A percentile compares a stretch with the other conserved stretches of the same genome.
These are phyloP conservation scores for Genyomyrus donnyi DNA, from an alignment of 2,113 vertebrate species.

Conservation along the genomic window DNA sequence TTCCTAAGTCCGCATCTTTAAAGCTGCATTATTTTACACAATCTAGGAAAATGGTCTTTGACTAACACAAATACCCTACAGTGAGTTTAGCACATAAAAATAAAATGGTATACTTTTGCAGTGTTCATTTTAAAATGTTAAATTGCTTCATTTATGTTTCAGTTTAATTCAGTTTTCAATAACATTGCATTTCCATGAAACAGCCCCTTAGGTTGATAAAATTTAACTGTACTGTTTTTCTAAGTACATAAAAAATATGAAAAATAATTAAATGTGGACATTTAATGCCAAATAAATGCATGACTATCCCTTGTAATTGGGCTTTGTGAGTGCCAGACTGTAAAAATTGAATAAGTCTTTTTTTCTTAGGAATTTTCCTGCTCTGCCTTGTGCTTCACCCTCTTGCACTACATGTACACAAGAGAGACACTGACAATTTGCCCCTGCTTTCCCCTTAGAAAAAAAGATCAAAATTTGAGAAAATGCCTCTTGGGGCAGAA, in stretches of 20 bases:
- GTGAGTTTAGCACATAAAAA: not conserved
- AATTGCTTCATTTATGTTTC: not conserved
- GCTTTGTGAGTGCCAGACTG: slow-evolving; percentile 48
- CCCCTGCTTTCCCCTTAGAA: not conserved
- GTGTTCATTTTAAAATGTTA: not conserved
- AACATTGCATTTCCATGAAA: slow-evolving; percentile 1
- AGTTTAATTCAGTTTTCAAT: not conserved
- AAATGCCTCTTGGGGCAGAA: slow-evolving; percentile 49
- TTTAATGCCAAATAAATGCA: slow-evolving; percentile 62
- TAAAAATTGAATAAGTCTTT: slow-evolving; percentile 58
- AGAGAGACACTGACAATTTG: not conserved
- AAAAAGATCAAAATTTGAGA: slow-evolving; percentile 27
- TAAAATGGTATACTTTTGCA: not conserved
- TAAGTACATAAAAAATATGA: slow-evolving; percentile 48
- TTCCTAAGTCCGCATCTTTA: not conserved
- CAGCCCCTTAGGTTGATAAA: not conserved
- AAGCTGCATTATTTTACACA: not conserved
- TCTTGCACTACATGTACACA: slow-evolving; percentile 3
- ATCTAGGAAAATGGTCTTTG: not conserved
- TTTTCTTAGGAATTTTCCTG: slow-evolving; percentile 31
- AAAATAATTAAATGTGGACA: slow-evolving; percentile 44
- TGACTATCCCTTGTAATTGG: slow-evolving; percentile 42
- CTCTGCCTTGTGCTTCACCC: slow-evolving; percentile 40
- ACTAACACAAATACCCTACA: not conserved
- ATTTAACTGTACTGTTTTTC: slow-evolving; percentile 13